phyloP scores from a whole-genome alignment of 2,113 vertebrate species.

The Penelope pileata region DNA sequence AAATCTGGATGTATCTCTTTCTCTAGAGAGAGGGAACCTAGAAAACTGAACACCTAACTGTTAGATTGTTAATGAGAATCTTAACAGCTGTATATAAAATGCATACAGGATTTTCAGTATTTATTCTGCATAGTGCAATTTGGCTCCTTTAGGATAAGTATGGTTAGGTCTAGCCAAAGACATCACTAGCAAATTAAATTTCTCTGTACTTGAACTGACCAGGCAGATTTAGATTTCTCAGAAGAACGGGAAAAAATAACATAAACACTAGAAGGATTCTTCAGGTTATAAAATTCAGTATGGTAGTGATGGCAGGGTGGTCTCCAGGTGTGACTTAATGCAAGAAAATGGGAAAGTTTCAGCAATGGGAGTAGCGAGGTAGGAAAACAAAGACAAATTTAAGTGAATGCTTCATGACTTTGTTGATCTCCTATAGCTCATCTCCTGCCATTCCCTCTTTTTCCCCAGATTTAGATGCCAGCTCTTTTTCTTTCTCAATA shows the following conservation, averaged over 20 bases:
- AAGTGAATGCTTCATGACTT: not conserved
- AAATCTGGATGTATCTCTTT: not conserved
- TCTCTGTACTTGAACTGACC: not conserved
- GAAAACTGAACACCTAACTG: not conserved
- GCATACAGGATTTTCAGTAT: not conserved
- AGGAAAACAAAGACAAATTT: not conserved
- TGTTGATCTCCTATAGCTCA: not conserved
- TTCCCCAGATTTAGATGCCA: not conserved
- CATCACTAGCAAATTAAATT: not conserved
- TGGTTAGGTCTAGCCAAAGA: not conserved
- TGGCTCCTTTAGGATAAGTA: not conserved
- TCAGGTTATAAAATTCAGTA: not conserved
- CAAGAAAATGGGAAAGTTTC: not conserved
- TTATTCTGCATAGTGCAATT: not conserved
- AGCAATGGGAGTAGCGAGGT: not conserved
- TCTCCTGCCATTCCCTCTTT: not conserved
- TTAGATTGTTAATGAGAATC: not conserved
- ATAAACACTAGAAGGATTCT: not conserved
- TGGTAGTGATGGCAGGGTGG: not conserved
- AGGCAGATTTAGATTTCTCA: not conserved
- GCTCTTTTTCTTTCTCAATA: not conserved
- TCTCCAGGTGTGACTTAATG: not conserved
- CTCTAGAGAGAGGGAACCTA: not conserved
- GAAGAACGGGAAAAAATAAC: not conserved
- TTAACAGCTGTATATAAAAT: not conserved